Evolutionary conservation across 2,797 vertebrate genomes (phyloP).

Genomic region (Semotilus atromaculatus): DNA sequence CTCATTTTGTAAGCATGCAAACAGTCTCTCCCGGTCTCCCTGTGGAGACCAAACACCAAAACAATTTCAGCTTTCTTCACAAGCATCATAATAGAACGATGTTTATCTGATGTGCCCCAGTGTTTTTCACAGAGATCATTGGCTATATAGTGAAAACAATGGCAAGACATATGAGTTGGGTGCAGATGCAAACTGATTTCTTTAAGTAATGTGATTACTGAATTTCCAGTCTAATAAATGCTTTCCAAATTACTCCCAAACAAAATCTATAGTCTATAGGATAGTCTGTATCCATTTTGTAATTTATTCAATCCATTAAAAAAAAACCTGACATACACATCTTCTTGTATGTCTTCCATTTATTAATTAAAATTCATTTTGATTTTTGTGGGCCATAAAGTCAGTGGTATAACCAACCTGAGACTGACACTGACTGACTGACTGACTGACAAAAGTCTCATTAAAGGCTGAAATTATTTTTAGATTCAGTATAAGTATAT

Average conservation of each 20-base stretch:
- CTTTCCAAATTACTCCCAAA: not conserved
- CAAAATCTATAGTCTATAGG: too few relatives aligned
- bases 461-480: too few relatives aligned
- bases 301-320: not conserved
- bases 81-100: conserved; percentile 36
- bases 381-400: not conserved
- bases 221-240: not conserved
- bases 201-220: not conserved
- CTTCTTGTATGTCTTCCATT: not conserved
- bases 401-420: not conserved
- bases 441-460: too few relatives aligned
- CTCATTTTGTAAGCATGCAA: conserved; percentile 45
- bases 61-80: conserved; percentile 54
- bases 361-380: not conserved
- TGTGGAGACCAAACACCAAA: conserved; percentile 51
- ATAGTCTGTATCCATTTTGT: not conserved
- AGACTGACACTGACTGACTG: not conserved
- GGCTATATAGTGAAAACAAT: not conserved
- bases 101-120: conserved; percentile 44
- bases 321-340: not conserved
- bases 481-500: too few relatives aligned
- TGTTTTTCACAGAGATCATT: not conserved
- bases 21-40: conserved; percentile 24
- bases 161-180: not conserved
- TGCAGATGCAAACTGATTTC: not conserved